These are phyloP conservation scores for Glyphotaelius pellucidus DNA, from an alignment of 2,888 invertebrate genomes.

Conservation along the genomic window DNA sequence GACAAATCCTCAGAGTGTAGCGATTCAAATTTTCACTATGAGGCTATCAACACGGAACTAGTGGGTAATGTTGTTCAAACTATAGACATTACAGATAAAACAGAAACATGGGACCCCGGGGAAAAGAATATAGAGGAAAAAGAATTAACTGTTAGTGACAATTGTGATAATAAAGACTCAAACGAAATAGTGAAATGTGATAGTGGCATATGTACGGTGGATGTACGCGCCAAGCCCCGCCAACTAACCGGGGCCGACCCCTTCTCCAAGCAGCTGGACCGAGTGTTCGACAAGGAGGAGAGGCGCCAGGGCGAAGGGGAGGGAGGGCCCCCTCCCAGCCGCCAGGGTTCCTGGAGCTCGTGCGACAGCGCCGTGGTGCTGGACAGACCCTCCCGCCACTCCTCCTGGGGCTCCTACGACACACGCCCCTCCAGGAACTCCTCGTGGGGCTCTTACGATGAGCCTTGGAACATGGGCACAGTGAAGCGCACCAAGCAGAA, in stretches of 20 bases:
- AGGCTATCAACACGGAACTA: constrained; percentile 68
- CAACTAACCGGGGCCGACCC: constrained; percentile 77
- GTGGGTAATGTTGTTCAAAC: constrained; percentile 59
- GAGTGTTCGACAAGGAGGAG: constrained; percentile 84
- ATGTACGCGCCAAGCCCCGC: constrained; percentile 73
- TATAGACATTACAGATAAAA: constrained; percentile 72
- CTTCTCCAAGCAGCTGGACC: constrained; percentile 84
- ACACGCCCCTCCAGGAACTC: constrained; percentile 83
- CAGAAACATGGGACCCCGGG: constrained; percentile 84
- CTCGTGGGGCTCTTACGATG: constrained; percentile 85
- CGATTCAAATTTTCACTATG: constrained; percentile 65
- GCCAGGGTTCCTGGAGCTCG: constrained; percentile 88
- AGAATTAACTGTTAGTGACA: constrained; percentile 69
- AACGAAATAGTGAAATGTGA: constrained; percentile 76
- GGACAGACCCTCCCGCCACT: constrained; percentile 84
- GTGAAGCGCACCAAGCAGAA: constrained; percentile 84
- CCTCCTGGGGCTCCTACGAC: constrained; percentile 90
- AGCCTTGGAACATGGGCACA: constrained; percentile 83
- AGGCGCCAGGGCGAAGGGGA: constrained; percentile 68
- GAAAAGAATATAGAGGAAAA: constrained; percentile 70
- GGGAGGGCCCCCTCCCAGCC: constrained; percentile 72
- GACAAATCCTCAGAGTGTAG: constrained; percentile 69
- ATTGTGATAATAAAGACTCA: constrained; percentile 69
- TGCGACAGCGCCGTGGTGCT: constrained; percentile 87
- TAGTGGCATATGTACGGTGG: constrained; percentile 73